Base-by-base conservation (phyloP, 1,140 invertebrate species). In the Dinoponera quadriceps region DNA sequence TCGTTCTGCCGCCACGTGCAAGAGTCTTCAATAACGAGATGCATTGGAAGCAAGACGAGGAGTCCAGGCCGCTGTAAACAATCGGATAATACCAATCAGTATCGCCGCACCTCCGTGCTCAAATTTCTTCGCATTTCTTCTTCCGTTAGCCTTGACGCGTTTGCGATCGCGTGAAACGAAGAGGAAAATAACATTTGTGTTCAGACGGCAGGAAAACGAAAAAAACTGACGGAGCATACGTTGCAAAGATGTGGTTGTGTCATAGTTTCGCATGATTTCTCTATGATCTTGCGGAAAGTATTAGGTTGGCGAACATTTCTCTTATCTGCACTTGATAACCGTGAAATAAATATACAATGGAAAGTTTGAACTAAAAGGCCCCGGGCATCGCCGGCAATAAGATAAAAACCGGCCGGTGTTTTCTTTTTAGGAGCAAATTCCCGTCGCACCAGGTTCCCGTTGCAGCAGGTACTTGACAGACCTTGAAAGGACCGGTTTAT, bases 21-120 rank as follows among this genome's bases (percentile, higher is more conserved):
- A 99, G 92, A n/a, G 96, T 97, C 94, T 99, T 97, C 87, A 98
- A 92, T 60, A 98, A 91, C 14, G 97, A 97, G 62, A 99, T 98
- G 92, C 98, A 99, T 93, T 99, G 98, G 92, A 98, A 98, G 93
- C 98, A 98, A 0, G 98, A 98, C 0, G 98, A 98, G 88, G 98
- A 98, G 93, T 99, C 98, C 91, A 99, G 94, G 18, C 98, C 98
- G 88, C 98, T 99, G 89, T 16, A 92, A 92, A 85, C n/a, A 65
- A 60, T 3, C 27, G 27, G 25, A 82, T 69, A 16, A 65, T 44
- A 65, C 7, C 0, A 63, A 63, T 75, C 2, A 48, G 63, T 57
- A 29, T 57, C n/a, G 18, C 3, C 57, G 25, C 16, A 25, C 18
- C 0, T 13, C 7, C 5, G n/a, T 78, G 13, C 29, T 55, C 54